Conservation (phyloP, 2,888 invertebrate genomes). For the Ichneumoninae sp. region DNA sequence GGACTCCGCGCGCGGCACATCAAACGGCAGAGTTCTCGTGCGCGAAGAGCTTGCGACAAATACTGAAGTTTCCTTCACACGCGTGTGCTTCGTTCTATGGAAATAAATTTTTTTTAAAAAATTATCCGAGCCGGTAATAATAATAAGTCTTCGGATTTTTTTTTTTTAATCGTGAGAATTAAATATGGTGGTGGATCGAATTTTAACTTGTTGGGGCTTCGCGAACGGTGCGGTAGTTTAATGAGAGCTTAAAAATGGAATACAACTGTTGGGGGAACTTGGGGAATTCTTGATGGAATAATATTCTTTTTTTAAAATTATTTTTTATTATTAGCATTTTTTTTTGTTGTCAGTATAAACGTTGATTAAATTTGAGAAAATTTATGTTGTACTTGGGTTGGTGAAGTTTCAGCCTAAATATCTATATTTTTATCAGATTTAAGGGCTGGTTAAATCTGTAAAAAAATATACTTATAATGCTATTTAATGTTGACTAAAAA, state of each 20-base stretch:
- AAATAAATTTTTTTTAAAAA: background rate
- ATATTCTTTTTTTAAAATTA: too few species aligned
- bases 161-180: background rate
- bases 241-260: background rate
- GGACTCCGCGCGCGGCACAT: constrained; percentile 78
- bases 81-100: constrained; percentile 34
- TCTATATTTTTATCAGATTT: too few species aligned
- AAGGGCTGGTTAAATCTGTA: too few species aligned
- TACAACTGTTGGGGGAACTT: too few species aligned
- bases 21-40: constrained; percentile 51
- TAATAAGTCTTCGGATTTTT: background rate
- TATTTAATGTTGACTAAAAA: too few species aligned
- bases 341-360: too few species aligned
- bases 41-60: constrained; percentile 16
- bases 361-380: too few species aligned
- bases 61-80: constrained; percentile 1
- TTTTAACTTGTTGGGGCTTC: background rate
- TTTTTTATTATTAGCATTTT: too few species aligned
- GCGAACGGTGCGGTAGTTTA: background rate
- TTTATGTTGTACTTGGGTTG: too few species aligned
- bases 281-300: too few species aligned
- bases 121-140: background rate
- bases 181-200: background rate
- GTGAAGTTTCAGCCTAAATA: too few species aligned
- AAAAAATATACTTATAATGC: too few species aligned